Evolutionary conservation across 2,797 vertebrate species (phyloP).

Genomic region (Avahi laniger): DNA sequence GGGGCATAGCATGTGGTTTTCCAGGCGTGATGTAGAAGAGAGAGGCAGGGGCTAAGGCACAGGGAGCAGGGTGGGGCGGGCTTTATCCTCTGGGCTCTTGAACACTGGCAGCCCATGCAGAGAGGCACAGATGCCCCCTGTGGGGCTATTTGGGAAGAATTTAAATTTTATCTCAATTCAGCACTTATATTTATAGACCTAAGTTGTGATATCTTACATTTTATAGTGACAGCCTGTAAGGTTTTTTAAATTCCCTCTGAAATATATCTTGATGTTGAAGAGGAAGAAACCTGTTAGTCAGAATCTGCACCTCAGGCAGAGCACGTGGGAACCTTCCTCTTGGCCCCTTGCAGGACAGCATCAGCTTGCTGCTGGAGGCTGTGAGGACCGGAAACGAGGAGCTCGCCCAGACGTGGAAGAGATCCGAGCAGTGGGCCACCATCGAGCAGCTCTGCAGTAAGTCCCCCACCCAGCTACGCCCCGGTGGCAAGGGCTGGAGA

Average conservation of each 20-base stretch:
- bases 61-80: not conserved
- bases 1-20: not conserved
- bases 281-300: not conserved
- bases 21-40: not conserved
- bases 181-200: not conserved
- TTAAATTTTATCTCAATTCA: not conserved
- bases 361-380: constrained; percentile 95
- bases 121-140: not conserved
- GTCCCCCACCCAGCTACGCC: constrained; percentile 59
- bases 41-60: not conserved
- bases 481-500: not conserved
- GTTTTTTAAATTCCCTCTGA: not conserved
- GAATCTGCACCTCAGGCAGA: not conserved
- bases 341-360: constrained; percentile 92
- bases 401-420: constrained; percentile 98
- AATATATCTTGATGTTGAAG: not conserved
- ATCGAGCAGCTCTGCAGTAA: constrained; percentile 99
- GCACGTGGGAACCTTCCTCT: not conserved
- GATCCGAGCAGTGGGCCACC: constrained; percentile 98
- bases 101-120: not conserved
- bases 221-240: not conserved
- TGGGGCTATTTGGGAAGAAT: not conserved
- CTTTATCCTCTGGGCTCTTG: not conserved
- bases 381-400: constrained; percentile 97
- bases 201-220: not conserved